phyloP scores from a whole-genome alignment of 2,113 vertebrate genomes.

The Semnornis frantzii region DNA sequence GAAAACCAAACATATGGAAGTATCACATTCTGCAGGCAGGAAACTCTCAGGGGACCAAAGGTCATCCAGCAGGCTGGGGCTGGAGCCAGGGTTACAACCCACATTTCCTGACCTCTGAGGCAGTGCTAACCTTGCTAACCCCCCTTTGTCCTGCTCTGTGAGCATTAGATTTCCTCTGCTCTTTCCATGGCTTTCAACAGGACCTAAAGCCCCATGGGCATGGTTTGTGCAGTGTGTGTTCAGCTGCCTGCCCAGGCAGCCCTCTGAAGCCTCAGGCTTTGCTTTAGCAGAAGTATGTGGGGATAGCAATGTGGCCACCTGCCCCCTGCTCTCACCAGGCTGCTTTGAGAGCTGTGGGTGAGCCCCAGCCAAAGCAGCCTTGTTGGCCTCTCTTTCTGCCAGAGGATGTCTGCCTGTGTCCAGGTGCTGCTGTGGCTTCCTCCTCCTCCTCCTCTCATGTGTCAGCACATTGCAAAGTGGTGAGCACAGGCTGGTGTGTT shows the following conservation, averaged over 20 bases:
- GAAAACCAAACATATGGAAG: constrained; percentile 66
- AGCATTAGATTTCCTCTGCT: background rate
- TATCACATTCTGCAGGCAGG: constrained; percentile 60
- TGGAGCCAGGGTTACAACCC: constrained; percentile 44
- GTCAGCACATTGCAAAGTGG: constrained; percentile 30
- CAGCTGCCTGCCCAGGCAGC: constrained; percentile 2
- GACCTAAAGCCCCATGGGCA: constrained; percentile 7
- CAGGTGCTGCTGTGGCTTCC: constrained; percentile 35
- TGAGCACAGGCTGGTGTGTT: background rate
- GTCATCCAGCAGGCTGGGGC: constrained; percentile 47
- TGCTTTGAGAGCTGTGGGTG: constrained; percentile 35
- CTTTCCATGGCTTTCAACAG: constrained; percentile 1
- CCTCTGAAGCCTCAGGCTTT: background rate
- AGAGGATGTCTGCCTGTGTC: background rate
- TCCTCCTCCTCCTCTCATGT: background rate
- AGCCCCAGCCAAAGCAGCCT: background rate
- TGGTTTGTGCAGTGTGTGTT: constrained; percentile 17
- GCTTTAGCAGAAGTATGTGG: constrained; percentile 4
- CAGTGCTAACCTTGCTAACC: constrained; percentile 3
- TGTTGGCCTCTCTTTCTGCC: constrained; percentile 24
- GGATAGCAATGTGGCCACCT: background rate
- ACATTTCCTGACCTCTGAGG: constrained; percentile 58
- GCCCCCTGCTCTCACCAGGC: background rate
- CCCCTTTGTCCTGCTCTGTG: background rate
- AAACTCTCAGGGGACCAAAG: constrained; percentile 40